Percentiles rank a stretch among this genome's conserved stretches.
Conservation (phyloP, 1,140 invertebrate genomes). For the Sycophila sp. region DNA sequence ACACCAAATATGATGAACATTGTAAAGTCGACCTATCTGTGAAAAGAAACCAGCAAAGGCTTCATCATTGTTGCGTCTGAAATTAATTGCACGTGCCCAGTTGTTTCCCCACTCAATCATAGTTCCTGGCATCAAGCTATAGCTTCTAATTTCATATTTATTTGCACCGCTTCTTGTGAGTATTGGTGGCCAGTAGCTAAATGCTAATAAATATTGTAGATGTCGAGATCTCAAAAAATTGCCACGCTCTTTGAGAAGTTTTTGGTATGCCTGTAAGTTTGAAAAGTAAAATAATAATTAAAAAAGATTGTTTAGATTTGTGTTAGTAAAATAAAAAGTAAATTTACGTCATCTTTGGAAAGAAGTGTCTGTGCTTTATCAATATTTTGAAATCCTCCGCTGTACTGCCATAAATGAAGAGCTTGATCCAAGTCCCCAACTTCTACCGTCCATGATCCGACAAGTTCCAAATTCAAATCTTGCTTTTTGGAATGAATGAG, state of each 20-base stretch:
- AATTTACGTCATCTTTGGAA: slow-evolving; percentile 75
- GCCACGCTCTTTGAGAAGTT: slow-evolving; percentile 83
- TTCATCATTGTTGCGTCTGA: slow-evolving; percentile 89
- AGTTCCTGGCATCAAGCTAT: slow-evolving; percentile 92
- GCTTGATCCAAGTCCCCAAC: slow-evolving; percentile 98
- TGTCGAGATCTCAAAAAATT: slow-evolving; percentile 87
- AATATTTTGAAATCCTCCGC: slow-evolving; percentile 89
- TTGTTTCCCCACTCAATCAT: slow-evolving; percentile 99
- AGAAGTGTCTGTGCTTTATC: slow-evolving; percentile 82
- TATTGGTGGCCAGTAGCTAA: slow-evolving; percentile 89
- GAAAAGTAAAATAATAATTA: slow-evolving; percentile 1
- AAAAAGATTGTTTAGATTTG: background rate
- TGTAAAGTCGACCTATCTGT: slow-evolving; percentile 94
- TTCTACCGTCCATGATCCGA: slow-evolving; percentile 89
- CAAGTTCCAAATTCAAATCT: slow-evolving; percentile 77
- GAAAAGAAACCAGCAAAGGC: slow-evolving; percentile 97
- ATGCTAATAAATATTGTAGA: slow-evolving; percentile 90
- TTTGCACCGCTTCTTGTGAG: slow-evolving; percentile 77
- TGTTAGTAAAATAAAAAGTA: background rate
- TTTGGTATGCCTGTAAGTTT: slow-evolving; percentile 79
- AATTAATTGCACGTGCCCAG: slow-evolving; percentile 95
- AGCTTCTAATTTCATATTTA: slow-evolving; percentile 95
- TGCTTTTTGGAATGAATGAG: slow-evolving; percentile 80
- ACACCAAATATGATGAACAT: slow-evolving; percentile 99
- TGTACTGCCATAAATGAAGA: slow-evolving; percentile 93